These are phyloP conservation scores for Archips crataeganus DNA, from an alignment of 2,888 invertebrate genomes.

Conservation along the genomic window DNA sequence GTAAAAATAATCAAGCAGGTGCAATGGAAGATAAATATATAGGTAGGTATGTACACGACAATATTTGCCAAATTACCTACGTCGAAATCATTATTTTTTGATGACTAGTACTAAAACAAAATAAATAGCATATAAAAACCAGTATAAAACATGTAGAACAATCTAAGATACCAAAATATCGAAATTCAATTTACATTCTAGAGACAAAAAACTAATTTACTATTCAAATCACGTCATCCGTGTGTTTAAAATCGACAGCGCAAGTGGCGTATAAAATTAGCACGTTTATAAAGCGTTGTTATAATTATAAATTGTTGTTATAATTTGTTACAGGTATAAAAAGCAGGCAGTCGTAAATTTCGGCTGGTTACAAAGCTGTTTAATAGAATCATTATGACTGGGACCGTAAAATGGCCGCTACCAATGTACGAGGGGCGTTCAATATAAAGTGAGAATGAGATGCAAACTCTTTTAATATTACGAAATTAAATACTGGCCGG, in stretches of 20 bases:
- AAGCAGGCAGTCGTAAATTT: conserved; percentile 60
- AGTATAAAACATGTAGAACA: background rate
- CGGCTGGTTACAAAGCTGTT: conserved; percentile 55
- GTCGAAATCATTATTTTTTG: background rate
- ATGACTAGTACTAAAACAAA: background rate
- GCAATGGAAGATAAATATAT: no score
- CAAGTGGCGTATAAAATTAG: conserved; percentile 31
- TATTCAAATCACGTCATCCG: conserved; percentile 16
- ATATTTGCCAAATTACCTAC: no score
- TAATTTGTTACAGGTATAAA: conserved; percentile 39
- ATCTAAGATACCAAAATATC: background rate
- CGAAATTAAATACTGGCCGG: no score
- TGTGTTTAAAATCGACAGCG: conserved; percentile 30
- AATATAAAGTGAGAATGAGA: no score
- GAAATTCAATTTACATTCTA: background rate
- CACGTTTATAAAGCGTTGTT: conserved; percentile 33
- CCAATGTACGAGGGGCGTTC: no score
- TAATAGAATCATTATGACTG: conserved; percentile 60
- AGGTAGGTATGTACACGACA: no score
- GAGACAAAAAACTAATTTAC: conserved; percentile 9
- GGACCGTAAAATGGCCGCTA: conserved; percentile 27
- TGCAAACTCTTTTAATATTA: no score
- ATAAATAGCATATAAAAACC: background rate
- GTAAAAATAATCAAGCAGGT: no score
- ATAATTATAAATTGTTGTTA: conserved; percentile 40